Evolutionary conservation across 2,888 invertebrate species (phyloP), one percentile per base, ranked within the genome.

Genomic region (Drosophila mulleri): DNA sequence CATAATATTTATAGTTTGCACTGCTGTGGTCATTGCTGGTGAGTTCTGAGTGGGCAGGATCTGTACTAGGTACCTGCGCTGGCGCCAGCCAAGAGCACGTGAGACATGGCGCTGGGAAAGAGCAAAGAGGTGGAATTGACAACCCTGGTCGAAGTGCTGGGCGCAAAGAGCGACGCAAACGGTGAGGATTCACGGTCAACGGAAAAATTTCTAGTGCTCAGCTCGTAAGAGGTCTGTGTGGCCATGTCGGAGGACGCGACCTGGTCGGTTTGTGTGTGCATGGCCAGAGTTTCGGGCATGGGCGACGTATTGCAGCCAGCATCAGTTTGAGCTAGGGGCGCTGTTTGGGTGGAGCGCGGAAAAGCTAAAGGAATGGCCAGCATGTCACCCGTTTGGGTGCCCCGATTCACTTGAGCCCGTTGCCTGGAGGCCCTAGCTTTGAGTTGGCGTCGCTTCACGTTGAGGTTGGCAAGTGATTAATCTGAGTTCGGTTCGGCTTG

Each of bases 341-440:
- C 12, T 16, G 92, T 92, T 78, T 92, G 92, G 20, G 92, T 93
- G 57, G 83, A 72, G 42, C 92, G 83, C 14, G 93, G 92, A 75
- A 92, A 90, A 20, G 75, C 75, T 44, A 92, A 16, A 16, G 82
- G 60, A 29, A 78, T 75, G 37, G 74, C 72, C 37, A 69, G 45
- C 47, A 77, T 42, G 3, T 90, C 88, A 32, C 89, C 80, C 2
- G 93, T 93, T 87, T 93, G 93, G 16, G 90, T 86, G 59, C 92
- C 92, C 37, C 88, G 88, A 83, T 91, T 92, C 26, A 85, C 77
- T n/a, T 71, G 72, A 4, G 45, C 41, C 7, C 72, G 74, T 16
- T 56, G 68, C 16, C 53, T 65, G 16, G 67, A 41, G 4, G 65
- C 35, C 23, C 70, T 73, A n/a, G 78, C 68, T 52, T 66, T 72